Evolutionary conservation across 2,888 invertebrate genomes (phyloP), one percentile per base, ranked within the genome.

Genomic region (Acleris emargana): DNA sequence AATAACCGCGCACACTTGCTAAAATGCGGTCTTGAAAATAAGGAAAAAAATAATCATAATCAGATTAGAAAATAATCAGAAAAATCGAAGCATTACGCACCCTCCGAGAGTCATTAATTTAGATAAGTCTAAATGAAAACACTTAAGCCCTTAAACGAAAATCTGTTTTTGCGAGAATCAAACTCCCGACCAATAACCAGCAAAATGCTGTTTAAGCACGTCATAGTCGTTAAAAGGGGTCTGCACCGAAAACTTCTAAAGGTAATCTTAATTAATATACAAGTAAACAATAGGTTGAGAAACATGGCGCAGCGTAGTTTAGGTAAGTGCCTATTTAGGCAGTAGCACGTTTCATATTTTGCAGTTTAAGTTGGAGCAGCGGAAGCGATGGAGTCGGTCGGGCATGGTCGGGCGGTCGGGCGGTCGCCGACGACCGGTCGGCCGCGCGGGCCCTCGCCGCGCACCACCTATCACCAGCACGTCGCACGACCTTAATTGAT

Each of bases 301-400:
- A 78, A 77, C 79, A 78, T 70, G 73, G 73, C 74, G 72, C 76
- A 74, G 80, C 80, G 84, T 79, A 81, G 82, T 84, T 83, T 79
- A 79, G 80, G 78, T 80, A 84, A 86, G 83, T 81, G 83, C 79
- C 84, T 89, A 80, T 87, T 91, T 89, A 90, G 77, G 88, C 87
- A 79, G 84, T 84, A 86, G 81, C 89, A 90, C 90, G 90, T 89
- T 87, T 87, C 78, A 80, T 83, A 82, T 83, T 87, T 86, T 81
- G 80, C 79, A 87, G 82, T 85, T 86, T 78, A 74, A 80, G 77
- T 78, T 78, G 67, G 68, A 61, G 59, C 64, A 54, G 58, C 61
- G 73, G 71, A 68, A 68, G 66, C 69, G 71, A 73, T 69, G 73
- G 67, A 50, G 66, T 59, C 55, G 66, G 67, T 28, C 51, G 59